Percentiles rank a stretch among this genome's conserved stretches.
phyloP scores from a whole-genome alignment of 2,888 invertebrate genomes.

The Tipula helvola region DNA sequence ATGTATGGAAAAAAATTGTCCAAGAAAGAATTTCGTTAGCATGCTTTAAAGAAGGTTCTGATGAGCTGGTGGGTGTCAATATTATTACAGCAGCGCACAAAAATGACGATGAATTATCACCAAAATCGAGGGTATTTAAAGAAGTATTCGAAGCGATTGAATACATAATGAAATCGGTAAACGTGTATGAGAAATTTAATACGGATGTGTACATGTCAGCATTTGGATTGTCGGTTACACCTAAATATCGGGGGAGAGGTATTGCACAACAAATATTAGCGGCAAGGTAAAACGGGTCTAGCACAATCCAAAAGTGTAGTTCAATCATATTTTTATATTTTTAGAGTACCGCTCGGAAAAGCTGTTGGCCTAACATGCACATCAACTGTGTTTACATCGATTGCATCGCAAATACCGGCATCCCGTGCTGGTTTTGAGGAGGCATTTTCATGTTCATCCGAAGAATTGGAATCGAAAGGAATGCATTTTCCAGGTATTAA shows the following conservation, averaged over 20 bases:
- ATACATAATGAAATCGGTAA: constrained; percentile 30
- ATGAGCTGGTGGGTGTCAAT: constrained; percentile 31
- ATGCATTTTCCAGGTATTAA: not conserved
- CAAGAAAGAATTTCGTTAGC: constrained; percentile 26
- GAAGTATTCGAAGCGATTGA: not conserved
- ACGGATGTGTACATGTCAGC: constrained; percentile 38
- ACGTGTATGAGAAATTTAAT: constrained; percentile 33
- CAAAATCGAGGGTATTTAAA: not conserved
- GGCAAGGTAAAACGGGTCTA: constrained; percentile 20
- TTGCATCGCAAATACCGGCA: constrained; percentile 11
- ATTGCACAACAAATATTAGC: constrained; percentile 37
- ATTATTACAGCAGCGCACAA: constrained; percentile 12
- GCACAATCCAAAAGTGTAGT: not conserved
- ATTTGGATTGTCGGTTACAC: constrained; percentile 38
- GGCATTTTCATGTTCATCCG: not conserved
- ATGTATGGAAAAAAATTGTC: constrained; percentile 24
- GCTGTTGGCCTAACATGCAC: constrained; percentile 33
- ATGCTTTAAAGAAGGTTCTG: constrained; percentile 26
- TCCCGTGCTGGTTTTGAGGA: not conserved
- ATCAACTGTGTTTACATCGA: constrained; percentile 10
- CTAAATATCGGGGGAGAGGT: constrained; percentile 35
- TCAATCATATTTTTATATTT: not conserved
- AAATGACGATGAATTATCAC: not conserved
- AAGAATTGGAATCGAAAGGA: not conserved
- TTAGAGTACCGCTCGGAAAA: constrained; percentile 36